Base-by-base conservation (phyloP, 2,797 vertebrate species). In the Falco berigora region DNA sequence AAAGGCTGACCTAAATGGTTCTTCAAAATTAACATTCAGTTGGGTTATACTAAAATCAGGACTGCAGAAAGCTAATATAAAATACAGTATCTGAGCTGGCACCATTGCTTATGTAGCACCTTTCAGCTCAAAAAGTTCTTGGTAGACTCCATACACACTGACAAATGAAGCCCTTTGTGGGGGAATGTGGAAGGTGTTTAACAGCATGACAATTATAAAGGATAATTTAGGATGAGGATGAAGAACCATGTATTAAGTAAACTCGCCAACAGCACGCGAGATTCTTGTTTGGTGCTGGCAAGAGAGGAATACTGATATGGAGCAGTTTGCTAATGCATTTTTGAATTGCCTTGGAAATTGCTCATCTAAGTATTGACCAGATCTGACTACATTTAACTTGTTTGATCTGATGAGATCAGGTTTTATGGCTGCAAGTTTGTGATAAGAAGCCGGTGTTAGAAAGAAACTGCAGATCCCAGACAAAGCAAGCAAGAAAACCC, bases 381-480 rank as follows among this genome's bases (percentile, higher is more conserved):
- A 53, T 75, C 61, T 88, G 36, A 92, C 80, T 83, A 78, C 23
- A 3, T 84, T 94, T 87, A 85, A 78, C 76, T 86, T 87, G 71
- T 64, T 86, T 88, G 69, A 92, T 83, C 90, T 47, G 64, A 93
- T 90, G 85, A 93, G 84, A 96, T 90, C 76, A 53, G 67, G 64
- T 58, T 78, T 40, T 59, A 62, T 38, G 64, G 58, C 91, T 97
- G 88, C 58, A 95, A 36, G 61, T 27, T 66, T 67, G 76, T 91
- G 97, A 94, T 93, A 97, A 96, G 89, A 77, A 90, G 36, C 53
- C 66, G 49, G 50, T 16, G 38, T 34, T 42, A 68, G 77, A 90
- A 93, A 75, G 14, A 79, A 94, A 87, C 3, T 36, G 22, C 49
- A 61, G n/a, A 53, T 22, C 44, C 80, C 77, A 75, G 61, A 85